Evolutionary conservation across 1,140 invertebrate species (phyloP), one percentile per base, ranked within the genome.

Genomic region (Zelostemma sp.): DNA sequence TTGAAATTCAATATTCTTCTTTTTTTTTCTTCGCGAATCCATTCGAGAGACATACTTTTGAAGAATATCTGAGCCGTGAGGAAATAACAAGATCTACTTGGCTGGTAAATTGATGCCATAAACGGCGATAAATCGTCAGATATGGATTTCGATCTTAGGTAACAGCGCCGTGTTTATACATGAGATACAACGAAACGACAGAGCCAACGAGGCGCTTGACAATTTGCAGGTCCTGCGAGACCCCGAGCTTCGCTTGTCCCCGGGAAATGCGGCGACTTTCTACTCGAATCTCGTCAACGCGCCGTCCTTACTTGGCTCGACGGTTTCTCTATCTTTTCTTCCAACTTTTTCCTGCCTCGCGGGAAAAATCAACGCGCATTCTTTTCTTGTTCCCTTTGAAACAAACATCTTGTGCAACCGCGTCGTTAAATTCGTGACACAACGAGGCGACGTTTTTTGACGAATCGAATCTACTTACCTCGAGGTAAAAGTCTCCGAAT

Each of bases 91-190:
- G 47, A 67, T 60, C 16, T 63, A 14, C 38, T 60, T 33, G 15
- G 33, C 25, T 31, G 68, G 50, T 72, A 67, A 72, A 72, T 72
- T 72, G 69, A 61, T 61, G 56, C 69, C 69, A 61, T 67, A 72
- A 67, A 72, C 48, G 69, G 69, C 47, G 47, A 72, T 72, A 72
- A 72, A 72, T 72, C 63, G 63, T 64, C 33, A 67, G 59, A 64
- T 72, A 72, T 72, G 56, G 63, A 67, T 71, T 66, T 63, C 59
- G 58, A 66, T 51, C 56, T 67, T 64, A 61, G 59, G 60, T 60
- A 72, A 63, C 40, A 63, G 54, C 14, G 28, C 35, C 28, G 50
- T 48, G 25, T 31, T 48, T 18, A 54, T 49, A 62, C 14, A 17
- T 12, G 19, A 53, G 15, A 46, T 18, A 46, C 58, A 50, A 60